phyloP scores from a whole-genome alignment of 2,888 invertebrate species.

The Dioctria linearis region DNA sequence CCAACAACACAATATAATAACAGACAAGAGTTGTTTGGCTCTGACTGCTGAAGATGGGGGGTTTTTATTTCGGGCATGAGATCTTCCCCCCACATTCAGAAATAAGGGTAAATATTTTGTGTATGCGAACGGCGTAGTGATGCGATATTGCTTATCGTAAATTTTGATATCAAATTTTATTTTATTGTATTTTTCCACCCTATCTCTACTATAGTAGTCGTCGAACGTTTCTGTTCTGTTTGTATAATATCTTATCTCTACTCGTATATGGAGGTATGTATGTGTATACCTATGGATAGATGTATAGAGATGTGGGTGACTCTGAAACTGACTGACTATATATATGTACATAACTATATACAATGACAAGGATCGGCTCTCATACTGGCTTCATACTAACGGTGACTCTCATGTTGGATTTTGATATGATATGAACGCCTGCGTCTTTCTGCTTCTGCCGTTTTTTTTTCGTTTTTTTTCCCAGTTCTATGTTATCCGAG shows the following conservation, averaged over 20 bases:
- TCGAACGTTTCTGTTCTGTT: conserved; percentile 49
- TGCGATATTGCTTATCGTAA: conserved; percentile 65
- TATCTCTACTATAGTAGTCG: conserved; percentile 22
- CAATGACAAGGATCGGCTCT: conserved; percentile 13
- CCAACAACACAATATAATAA: background rate
- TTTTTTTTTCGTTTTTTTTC: conserved; percentile 45
- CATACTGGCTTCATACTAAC: background rate
- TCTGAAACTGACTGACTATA: no score
- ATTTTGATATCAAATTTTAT: conserved; percentile 63
- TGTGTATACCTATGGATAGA: background rate
- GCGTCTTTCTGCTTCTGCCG: conserved; percentile 57
- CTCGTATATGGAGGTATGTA: no score
- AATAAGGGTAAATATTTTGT: conserved; percentile 62
- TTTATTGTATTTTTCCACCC: conserved; percentile 60
- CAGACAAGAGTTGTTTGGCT: conserved; percentile 27
- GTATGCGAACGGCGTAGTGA: conserved; percentile 73
- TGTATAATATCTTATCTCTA: conserved; percentile 51
- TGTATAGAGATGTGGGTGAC: conserved; percentile 40
- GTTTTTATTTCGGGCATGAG: no score
- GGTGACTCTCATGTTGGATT: conserved; percentile 50
- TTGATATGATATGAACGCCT: conserved; percentile 62
- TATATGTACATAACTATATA: background rate
- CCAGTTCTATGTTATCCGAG: conserved; percentile 58
- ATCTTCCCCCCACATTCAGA: background rate
- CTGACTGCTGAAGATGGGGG: background rate